A percentile compares a stretch with the other conserved stretches of the same genome.
These are phyloP conservation scores for Pogonomyrmex californicus DNA, from an alignment of 1,140 invertebrate genomes.

Conservation along the genomic window DNA sequence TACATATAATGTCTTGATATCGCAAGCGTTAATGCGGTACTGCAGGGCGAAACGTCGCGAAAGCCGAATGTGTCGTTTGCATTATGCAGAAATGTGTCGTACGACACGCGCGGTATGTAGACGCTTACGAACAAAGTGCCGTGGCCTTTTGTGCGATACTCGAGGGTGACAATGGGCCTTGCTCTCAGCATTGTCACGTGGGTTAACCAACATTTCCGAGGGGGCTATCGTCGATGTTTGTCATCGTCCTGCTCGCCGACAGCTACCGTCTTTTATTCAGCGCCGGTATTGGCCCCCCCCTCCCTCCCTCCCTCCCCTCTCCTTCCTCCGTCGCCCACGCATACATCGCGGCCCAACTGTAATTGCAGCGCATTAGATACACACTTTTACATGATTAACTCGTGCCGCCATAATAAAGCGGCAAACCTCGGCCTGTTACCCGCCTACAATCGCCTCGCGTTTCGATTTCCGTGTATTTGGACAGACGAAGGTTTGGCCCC, in stretches of 20 bases:
- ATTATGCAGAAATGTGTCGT: slow-evolving; percentile 84
- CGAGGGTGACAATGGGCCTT: slow-evolving; percentile 76
- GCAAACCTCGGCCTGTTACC: slow-evolving; percentile 18
- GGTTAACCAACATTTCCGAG: slow-evolving; percentile 83
- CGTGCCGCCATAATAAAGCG: slow-evolving; percentile 15
- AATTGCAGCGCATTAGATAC: slow-evolving; percentile 72
- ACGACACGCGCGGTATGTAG: slow-evolving; percentile 71
- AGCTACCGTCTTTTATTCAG: slow-evolving; percentile 77
- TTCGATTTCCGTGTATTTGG: slow-evolving; percentile 41
- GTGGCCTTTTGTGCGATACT: slow-evolving; percentile 66
- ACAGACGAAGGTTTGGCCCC: slow-evolving; percentile 35
- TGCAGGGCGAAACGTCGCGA: slow-evolving; percentile 30
- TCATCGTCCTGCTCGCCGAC: slow-evolving; percentile 71
- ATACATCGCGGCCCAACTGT: slow-evolving; percentile 61
- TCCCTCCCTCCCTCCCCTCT: no score
- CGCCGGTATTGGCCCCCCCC: slow-evolving; percentile 5
- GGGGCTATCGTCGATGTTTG: slow-evolving; percentile 69
- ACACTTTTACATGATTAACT: slow-evolving; percentile 70
- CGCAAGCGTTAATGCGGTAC: slow-evolving; percentile 13
- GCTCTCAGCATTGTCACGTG: slow-evolving; percentile 82
- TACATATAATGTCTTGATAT: background rate
- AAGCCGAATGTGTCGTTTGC: slow-evolving; percentile 77
- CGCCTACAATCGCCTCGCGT: slow-evolving; percentile 36
- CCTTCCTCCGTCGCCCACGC: slow-evolving; percentile 24
- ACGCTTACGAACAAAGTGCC: slow-evolving; percentile 71